These are phyloP conservation scores for Acanthurus leucopareius DNA, from an alignment of 2,797 vertebrate genomes.

Conservation along the genomic window DNA sequence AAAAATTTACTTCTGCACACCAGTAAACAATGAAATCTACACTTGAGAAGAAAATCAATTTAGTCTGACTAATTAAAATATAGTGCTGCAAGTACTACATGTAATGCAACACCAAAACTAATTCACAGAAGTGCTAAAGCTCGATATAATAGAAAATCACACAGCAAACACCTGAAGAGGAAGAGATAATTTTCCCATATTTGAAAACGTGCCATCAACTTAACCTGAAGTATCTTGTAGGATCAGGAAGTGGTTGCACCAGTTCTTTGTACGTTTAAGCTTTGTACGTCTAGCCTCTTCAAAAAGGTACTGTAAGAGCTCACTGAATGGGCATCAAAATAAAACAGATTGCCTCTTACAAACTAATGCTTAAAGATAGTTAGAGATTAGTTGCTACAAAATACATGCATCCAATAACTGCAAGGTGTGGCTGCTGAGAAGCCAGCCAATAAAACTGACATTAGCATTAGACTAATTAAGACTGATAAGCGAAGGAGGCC, in stretches of 20 bases:
- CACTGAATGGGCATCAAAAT: not conserved
- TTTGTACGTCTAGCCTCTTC: not conserved
- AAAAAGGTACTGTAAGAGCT: not conserved
- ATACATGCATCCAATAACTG: no score
- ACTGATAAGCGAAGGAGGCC: no score
- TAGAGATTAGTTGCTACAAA: not conserved
- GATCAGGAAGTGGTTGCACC: not conserved
- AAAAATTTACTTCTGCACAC: slow-evolving; percentile 19
- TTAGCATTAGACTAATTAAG: no score
- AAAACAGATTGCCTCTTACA: not conserved
- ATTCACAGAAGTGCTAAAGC: not conserved
- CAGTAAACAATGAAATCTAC: slow-evolving; percentile 18
- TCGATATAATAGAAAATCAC: slow-evolving; percentile 15
- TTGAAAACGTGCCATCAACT: slow-evolving; percentile 7
- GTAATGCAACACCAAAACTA: slow-evolving; percentile 10
- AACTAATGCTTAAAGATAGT: not conserved
- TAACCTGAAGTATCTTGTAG: not conserved
- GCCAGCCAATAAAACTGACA: not conserved
- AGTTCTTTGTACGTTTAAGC: not conserved
- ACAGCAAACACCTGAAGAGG: not conserved
- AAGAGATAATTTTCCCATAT: not conserved
- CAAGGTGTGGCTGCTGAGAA: not conserved
- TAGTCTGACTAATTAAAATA: slow-evolving; percentile 24
- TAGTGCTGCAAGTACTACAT: not conserved
- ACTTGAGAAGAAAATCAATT: slow-evolving; percentile 26